Evolutionary conservation across 2,113 vertebrate genomes (phyloP), one percentile per base, ranked within the genome.

Genomic region (Aptenodytes forsteri): DNA sequence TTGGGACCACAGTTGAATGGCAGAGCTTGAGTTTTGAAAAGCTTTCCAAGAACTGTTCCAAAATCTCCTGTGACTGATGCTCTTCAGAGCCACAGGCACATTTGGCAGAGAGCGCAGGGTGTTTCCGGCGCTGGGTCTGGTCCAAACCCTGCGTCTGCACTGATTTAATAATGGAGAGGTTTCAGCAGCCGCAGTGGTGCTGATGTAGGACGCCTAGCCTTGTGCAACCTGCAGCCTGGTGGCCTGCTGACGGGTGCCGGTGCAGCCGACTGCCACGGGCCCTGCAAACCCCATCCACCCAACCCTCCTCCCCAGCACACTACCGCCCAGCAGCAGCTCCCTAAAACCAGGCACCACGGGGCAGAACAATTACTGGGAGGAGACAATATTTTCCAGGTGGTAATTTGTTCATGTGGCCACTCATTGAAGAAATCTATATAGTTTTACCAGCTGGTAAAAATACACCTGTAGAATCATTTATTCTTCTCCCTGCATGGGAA

Each of bases 391-490:
- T 94, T 82, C 87, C 91, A 87, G 40, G 34, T 83, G 86, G 62
- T 42, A 50, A 75, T 92, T 58, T 75, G 29, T 59, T 89, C 89
- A 55, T 9, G 19, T 59, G 78, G 44, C 70, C 55, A 27, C 52
- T 95, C n/a, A 17, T 44, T 93, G 54, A 90, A 90, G 78, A 82
- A 85, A 91, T 79, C 56, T 49, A 34, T 79, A 91, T 5, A 38
- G 70, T 83, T 94, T 94, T 61, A 91, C 70, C 96, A 95, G 95
- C 82, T 95, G 96, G 65, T 80, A 77, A 87, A 95, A 87, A 56
- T 30, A 81, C 50, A 65, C 56, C 90, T 61, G 77, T 67, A 76
- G 44, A 94, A 95, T 83, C 73, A 19, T 49, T 97, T 85, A 85
- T 91, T 93, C 34, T 54, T 76, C 50, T 83, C 78, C 61, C 18